These are phyloP conservation scores for Drosophila leontia DNA, from an alignment of 1,140 invertebrate genomes.

Conservation along the genomic window DNA sequence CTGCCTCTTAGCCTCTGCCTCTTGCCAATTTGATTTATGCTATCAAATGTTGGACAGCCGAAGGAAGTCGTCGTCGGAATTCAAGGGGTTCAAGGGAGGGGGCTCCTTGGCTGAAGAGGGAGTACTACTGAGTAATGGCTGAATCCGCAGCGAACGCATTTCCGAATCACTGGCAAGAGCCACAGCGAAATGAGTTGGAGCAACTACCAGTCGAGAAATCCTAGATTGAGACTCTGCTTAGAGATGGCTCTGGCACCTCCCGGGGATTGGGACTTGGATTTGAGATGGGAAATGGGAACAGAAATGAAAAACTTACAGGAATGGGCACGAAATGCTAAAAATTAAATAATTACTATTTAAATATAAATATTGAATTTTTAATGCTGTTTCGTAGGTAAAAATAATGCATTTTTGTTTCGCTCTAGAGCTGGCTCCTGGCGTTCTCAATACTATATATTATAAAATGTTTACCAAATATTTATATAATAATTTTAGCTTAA, in stretches of 20 bases:
- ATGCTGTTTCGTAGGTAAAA: too few species aligned
- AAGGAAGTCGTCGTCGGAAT: constrained; percentile 2
- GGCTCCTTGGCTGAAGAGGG: neutral
- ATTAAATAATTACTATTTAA: neutral
- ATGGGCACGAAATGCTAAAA: neutral
- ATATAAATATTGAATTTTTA: too few species aligned
- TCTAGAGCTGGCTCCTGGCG: neutral
- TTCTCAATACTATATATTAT: neutral
- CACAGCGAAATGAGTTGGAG: constrained; percentile 44
- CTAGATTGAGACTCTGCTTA: constrained; percentile 25
- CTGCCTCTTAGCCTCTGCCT: neutral
- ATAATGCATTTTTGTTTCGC: too few species aligned
- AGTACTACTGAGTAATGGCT: constrained; percentile 29
- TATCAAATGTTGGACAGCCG: constrained; percentile 48
- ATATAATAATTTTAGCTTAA: neutral
- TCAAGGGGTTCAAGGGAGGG: neutral
- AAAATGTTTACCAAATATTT: neutral
- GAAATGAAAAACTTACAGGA: neutral
- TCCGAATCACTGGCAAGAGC: constrained; percentile 61
- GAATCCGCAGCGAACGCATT: constrained; percentile 57
- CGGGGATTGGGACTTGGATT: neutral
- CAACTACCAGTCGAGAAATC: constrained; percentile 15
- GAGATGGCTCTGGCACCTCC: constrained; percentile 13
- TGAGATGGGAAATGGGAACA: neutral
- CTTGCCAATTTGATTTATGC: constrained; percentile 74